Evolutionary conservation across 1,140 invertebrate genomes (phyloP).

Genomic region (Lepidurus apus): DNA sequence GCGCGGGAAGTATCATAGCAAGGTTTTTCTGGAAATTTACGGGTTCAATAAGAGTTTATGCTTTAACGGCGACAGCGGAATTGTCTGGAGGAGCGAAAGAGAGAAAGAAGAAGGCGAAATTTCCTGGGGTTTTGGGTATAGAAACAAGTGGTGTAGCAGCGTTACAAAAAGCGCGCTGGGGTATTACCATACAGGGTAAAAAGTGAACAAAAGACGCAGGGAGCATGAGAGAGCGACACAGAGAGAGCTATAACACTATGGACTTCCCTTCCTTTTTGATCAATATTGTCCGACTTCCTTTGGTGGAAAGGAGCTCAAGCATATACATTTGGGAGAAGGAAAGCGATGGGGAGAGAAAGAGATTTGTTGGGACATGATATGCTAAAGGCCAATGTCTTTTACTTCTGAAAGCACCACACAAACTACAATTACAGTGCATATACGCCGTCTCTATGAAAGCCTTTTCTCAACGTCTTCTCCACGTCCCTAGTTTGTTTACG

Average conservation of each 20-base stretch:
- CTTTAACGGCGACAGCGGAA: neutral
- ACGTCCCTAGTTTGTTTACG: no score
- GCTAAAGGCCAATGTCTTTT: neutral
- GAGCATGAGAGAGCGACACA: neutral
- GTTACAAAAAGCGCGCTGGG: conserved; percentile 1
- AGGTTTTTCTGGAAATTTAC: no score
- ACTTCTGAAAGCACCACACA: neutral
- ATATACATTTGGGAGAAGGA: conserved; percentile 5
- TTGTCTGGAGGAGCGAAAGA: neutral
- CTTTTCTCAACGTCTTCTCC: no score
- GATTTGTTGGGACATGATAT: neutral
- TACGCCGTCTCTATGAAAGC: neutral
- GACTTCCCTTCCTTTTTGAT: conserved; percentile 21
- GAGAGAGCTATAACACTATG: neutral
- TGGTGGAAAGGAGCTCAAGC: neutral
- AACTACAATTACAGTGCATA: neutral
- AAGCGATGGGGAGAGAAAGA: neutral
- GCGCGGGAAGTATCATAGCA: no score
- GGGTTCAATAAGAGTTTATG: no score
- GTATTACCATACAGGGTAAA: conserved; percentile 15
- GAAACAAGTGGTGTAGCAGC: neutral
- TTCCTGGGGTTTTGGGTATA: neutral
- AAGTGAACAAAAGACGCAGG: neutral
- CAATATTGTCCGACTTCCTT: conserved; percentile 9
- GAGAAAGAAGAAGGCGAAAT: neutral